phyloP scores from a whole-genome alignment of 2,113 vertebrate genomes.

The Mesoclemmys tuberculata region DNA sequence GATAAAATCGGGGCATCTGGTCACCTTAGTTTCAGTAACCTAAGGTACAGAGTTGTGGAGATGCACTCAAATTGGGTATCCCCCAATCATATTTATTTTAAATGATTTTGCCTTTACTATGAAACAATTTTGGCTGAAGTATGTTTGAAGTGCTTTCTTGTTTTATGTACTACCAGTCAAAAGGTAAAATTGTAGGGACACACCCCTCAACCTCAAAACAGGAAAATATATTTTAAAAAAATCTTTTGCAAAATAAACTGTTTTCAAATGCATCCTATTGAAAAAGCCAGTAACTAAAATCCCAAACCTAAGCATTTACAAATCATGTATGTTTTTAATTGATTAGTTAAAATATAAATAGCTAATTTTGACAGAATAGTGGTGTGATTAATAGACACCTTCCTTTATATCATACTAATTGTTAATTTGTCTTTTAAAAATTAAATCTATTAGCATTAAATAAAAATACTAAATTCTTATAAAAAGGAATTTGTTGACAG shows the following conservation, averaged over 20 bases:
- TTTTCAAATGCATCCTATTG: background rate
- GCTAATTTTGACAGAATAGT: conserved; percentile 1
- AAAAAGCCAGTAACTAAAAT: background rate
- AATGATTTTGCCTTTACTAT: background rate
- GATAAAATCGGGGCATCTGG: too few species aligned
- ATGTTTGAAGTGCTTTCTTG: background rate
- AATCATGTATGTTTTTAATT: background rate
- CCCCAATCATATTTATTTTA: background rate
- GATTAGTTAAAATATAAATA: background rate
- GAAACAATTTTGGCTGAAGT: background rate
- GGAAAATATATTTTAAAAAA: fast-evolving
- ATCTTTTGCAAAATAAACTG: background rate
- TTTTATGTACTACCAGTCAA: background rate
- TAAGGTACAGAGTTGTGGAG: background rate
- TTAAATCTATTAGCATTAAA: conserved; percentile 25
- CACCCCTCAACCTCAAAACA: background rate
- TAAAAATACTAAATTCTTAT: background rate
- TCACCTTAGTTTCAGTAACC: background rate
- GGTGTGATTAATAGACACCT: conserved; percentile 18
- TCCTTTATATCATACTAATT: background rate
- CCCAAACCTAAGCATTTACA: background rate
- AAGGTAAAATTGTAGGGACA: background rate
- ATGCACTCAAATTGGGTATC: background rate
- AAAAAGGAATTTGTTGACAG: background rate
- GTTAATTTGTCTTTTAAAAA: conserved; percentile 46